Percentiles rank a stretch among this genome's conserved stretches.
Conservation (phyloP, 2,888 invertebrate genomes). For the Baronia brevicornis region DNA sequence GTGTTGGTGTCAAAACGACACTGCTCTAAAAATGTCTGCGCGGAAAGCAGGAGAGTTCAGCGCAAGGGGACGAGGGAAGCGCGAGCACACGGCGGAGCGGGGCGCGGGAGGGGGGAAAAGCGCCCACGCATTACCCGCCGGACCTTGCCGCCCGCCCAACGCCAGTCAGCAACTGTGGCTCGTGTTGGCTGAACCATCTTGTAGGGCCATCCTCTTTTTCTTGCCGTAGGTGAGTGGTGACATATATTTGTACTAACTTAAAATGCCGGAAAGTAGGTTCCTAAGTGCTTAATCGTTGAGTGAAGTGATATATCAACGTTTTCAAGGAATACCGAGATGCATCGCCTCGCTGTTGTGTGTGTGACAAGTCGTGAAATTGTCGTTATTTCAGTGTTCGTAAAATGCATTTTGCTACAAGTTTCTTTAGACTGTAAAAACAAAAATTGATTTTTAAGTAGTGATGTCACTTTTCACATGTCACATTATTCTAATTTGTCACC, state of each 20-base stretch:
- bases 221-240: constrained; percentile 68
- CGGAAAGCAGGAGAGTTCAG: constrained; percentile 29
- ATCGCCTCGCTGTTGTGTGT: constrained; percentile 28
- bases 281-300: constrained; percentile 45
- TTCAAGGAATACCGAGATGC: constrained; percentile 34
- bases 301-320: constrained; percentile 55
- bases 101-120: constrained; percentile 33
- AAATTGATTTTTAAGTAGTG: too few species aligned
- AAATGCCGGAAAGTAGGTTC: constrained; percentile 24
- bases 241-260: constrained; percentile 28
- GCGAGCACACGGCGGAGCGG: constrained; percentile 23
- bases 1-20: constrained; percentile 73
- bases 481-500: too few species aligned
- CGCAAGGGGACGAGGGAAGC: constrained; percentile 26
- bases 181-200: constrained; percentile 79
- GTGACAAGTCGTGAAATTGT: constrained; percentile 18
- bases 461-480: too few species aligned
- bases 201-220: constrained; percentile 72
- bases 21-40: constrained; percentile 69
- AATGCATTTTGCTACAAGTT: too few species aligned
- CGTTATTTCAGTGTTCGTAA: too few species aligned
- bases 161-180: constrained; percentile 73
- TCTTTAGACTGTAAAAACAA: too few species aligned
- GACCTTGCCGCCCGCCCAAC: constrained; percentile 68
- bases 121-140: constrained; percentile 65